Conservation (phyloP, 2,888 invertebrate genomes). For the Morinoia aosen region DNA sequence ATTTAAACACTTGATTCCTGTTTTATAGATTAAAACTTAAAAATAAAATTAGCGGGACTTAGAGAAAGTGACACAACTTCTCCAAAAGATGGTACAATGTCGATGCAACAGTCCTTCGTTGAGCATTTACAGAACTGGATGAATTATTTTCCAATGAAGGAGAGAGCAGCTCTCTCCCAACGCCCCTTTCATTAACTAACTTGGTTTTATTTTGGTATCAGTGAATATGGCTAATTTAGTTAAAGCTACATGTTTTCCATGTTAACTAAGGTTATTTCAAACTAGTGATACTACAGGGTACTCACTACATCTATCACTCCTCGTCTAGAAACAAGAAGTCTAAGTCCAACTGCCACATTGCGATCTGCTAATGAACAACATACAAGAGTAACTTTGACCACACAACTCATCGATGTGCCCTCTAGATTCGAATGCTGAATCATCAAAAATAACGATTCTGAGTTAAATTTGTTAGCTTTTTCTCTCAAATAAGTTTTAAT, state of each 20-base stretch:
- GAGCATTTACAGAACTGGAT: not conserved
- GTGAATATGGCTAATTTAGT: not conserved
- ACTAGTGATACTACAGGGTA: conserved; percentile 8
- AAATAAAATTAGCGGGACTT: not conserved
- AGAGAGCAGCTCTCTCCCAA: not conserved
- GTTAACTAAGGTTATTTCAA: conserved; percentile 14
- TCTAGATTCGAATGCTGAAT: not conserved
- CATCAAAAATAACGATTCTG: not conserved
- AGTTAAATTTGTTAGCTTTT: not conserved
- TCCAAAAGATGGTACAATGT: not conserved
- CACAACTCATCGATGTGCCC: not conserved
- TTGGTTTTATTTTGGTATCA: not conserved
- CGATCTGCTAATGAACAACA: not conserved
- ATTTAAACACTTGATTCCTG: not conserved
- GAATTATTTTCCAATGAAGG: not conserved
- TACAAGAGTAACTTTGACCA: conserved; percentile 28
- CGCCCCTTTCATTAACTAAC: not conserved
- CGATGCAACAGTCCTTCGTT: not conserved
- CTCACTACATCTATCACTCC: conserved; percentile 43
- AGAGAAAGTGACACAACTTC: not conserved
- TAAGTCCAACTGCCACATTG: not conserved
- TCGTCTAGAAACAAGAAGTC: not conserved
- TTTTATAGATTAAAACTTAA: not conserved
- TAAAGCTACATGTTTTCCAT: not conserved
- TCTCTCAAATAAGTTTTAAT: not conserved